Evolutionary conservation across 2,797 vertebrate species (phyloP).

Genomic region (Alectoris magna): DNA sequence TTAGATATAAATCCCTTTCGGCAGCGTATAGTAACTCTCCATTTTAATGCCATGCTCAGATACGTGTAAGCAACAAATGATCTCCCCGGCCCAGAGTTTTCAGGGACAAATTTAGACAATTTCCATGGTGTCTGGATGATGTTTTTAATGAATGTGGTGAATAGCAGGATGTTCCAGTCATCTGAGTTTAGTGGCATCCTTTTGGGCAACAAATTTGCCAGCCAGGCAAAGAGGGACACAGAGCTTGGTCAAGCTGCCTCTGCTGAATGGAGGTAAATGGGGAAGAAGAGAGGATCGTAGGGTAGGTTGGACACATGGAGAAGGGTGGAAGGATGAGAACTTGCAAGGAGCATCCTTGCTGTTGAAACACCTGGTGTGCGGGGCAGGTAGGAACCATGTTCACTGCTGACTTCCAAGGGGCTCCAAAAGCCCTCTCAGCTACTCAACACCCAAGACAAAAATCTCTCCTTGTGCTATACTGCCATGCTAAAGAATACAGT

Average conservation of each 20-base stretch:
- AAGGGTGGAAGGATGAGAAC: background rate
- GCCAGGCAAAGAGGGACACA: background rate
- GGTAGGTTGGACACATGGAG: background rate
- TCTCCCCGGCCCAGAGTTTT: background rate
- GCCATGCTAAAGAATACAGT: background rate
- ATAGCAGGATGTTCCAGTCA: background rate
- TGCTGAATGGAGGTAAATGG: background rate
- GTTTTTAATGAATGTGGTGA: background rate
- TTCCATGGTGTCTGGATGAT: background rate
- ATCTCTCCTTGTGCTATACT: background rate
- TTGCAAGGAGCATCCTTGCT: background rate
- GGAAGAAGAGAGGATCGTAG: background rate
- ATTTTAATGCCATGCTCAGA: background rate
- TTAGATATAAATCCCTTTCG: slow-evolving; percentile 44
- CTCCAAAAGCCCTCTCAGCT: background rate
- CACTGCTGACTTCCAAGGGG: background rate
- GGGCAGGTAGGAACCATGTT: background rate
- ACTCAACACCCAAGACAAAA: background rate
- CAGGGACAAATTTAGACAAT: background rate
- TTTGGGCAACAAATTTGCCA: background rate
- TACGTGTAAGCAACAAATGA: background rate
- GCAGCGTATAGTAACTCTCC: background rate
- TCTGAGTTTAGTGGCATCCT: background rate
- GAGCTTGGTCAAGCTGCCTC: background rate
- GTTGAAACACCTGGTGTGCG: background rate